These are phyloP conservation scores for Thinocorus orbignyianus DNA, from an alignment of 2,113 vertebrate genomes.

Conservation along the genomic window DNA sequence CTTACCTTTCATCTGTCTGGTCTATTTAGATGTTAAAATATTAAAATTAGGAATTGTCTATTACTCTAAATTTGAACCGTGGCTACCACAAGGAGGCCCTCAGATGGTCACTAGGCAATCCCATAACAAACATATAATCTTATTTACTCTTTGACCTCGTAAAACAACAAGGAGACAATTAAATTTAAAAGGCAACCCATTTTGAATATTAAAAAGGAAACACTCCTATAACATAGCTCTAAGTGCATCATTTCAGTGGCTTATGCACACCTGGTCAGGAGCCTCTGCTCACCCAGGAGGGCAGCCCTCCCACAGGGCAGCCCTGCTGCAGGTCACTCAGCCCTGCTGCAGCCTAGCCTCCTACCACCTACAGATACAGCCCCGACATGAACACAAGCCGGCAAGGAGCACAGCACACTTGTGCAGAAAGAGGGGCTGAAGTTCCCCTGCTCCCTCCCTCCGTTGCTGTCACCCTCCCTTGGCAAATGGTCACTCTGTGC, in stretches of 20 bases:
- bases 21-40: not conserved
- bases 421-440: not conserved
- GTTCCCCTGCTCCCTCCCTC: not conserved
- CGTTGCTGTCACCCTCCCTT: not conserved
- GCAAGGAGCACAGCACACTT: not conserved
- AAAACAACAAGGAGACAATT: not conserved
- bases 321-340: not conserved
- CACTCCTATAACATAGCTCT: not conserved
- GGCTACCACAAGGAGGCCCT: not conserved
- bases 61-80: conserved; percentile 3
- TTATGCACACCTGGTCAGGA: not conserved
- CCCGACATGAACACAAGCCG: not conserved
- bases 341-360: not conserved
- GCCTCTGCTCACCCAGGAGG: not conserved
- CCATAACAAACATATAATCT: not conserved
- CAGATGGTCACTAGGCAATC: conserved; percentile 11
- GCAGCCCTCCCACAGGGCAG: not conserved
- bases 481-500: not conserved
- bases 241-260: too few species aligned
- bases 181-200: not conserved
- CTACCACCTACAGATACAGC: not conserved
- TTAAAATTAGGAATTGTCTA: not conserved
- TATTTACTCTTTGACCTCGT: conserved; percentile 5
- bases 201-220: not conserved
- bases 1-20: not conserved